phyloP scores from a whole-genome alignment of 2,113 vertebrate genomes.

The Centropus unirufus region DNA sequence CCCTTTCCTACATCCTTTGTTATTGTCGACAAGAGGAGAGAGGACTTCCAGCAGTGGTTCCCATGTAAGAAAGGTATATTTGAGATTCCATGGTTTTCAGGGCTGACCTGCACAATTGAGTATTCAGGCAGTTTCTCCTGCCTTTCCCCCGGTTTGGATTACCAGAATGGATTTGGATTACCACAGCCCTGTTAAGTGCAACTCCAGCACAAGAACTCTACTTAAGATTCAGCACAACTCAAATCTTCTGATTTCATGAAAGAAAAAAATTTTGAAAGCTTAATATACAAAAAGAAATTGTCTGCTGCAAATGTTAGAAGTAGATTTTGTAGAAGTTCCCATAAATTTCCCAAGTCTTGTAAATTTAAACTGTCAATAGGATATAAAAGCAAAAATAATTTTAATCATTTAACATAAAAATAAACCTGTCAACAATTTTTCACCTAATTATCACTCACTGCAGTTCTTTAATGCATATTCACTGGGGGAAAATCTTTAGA shows the following conservation, averaged over 20 bases:
- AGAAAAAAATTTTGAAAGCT: neutral
- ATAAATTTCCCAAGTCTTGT: neutral
- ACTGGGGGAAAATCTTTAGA: neutral
- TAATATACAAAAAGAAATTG: neutral
- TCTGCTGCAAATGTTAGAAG: neutral
- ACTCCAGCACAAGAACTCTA: neutral
- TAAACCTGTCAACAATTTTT: neutral
- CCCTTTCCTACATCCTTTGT: no score
- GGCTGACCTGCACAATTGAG: neutral
- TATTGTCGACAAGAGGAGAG: neutral
- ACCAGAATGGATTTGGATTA: neutral
- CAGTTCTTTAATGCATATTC: neutral
- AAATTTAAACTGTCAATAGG: neutral
- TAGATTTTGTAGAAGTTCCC: neutral
- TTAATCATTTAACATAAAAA: neutral
- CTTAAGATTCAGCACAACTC: neutral
- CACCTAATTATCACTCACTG: neutral
- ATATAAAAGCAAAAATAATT: neutral
- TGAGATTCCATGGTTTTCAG: neutral
- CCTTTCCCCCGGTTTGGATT: neutral
- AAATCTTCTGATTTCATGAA: neutral
- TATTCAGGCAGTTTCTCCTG: neutral
- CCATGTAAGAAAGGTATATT: neutral
- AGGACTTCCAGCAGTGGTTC: neutral
- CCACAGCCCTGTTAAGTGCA: neutral